Evolutionary conservation across 2,888 invertebrate species (phyloP).

Genomic region (Stictocephala bisonia): DNA sequence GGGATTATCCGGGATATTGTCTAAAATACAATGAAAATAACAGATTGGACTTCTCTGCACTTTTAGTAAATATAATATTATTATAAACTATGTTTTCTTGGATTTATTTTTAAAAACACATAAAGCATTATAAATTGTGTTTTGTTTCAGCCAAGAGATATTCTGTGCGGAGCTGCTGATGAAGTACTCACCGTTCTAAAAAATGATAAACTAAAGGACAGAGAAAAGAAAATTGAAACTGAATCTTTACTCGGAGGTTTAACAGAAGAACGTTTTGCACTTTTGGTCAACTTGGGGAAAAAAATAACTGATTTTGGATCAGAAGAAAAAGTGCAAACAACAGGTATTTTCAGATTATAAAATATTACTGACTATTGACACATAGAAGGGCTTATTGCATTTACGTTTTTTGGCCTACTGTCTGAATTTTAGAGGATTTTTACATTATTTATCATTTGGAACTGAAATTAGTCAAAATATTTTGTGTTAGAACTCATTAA

Average conservation of each 20-base stretch:
- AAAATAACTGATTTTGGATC: constrained; percentile 97
- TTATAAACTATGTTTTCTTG: too few species aligned
- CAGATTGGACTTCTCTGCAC: too few species aligned
- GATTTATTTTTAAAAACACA: too few species aligned
- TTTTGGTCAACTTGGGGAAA: constrained; percentile 96
- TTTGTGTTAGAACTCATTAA: background rate
- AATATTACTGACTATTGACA: background rate
- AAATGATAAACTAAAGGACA: constrained; percentile 93
- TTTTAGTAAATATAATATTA: too few species aligned
- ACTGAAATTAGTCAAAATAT: background rate
- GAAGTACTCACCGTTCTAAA: constrained; percentile 87
- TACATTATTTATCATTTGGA: too few species aligned
- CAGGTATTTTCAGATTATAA: constrained; percentile 60
- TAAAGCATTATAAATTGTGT: too few species aligned
- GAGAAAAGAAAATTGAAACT: constrained; percentile 92
- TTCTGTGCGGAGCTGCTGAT: constrained; percentile 98
- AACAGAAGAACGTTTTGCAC: constrained; percentile 91
- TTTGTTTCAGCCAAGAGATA: constrained; percentile 84
- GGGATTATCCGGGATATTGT: too few species aligned
- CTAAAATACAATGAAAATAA: too few species aligned
- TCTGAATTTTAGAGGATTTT: too few species aligned
- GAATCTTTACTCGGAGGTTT: constrained; percentile 85
- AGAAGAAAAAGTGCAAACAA: constrained; percentile 68
- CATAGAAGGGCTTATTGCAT: too few species aligned
- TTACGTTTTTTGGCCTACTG: too few species aligned